Evolutionary conservation across 2,797 vertebrate genomes (phyloP).

Genomic region (Parotocinclus haroldoi): DNA sequence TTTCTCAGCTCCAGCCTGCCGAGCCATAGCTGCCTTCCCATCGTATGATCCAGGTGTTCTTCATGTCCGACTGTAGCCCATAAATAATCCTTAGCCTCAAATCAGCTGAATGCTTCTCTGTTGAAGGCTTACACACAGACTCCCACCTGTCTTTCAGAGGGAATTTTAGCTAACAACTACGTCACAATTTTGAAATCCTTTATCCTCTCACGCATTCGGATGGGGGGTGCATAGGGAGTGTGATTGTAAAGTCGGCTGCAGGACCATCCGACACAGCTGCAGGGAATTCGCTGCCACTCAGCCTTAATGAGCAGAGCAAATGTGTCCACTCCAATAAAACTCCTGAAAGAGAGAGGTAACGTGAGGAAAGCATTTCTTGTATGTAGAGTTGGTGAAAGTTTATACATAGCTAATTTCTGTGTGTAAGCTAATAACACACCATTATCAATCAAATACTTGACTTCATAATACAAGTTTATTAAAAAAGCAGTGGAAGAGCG

Average conservation of each 20-base stretch:
- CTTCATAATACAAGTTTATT: too few species aligned
- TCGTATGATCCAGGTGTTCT: conserved; percentile 21
- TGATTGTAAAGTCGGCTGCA: background rate
- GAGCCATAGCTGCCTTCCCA: background rate
- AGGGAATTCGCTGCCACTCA: conserved; percentile 47
- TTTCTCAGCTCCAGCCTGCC: conserved; percentile 1
- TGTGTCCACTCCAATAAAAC: conserved; percentile 52
- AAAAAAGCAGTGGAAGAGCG: too few species aligned
- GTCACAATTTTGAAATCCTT: conserved; percentile 11
- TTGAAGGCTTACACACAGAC: background rate
- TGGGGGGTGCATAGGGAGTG: background rate
- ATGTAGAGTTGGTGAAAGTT: too few species aligned
- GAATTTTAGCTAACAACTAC: conserved; percentile 19
- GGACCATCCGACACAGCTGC: conserved; percentile 29
- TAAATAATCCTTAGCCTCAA: conserved; percentile 15
- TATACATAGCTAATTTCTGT: too few species aligned
- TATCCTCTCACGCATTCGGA: conserved; percentile 20
- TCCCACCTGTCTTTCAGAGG: conserved; percentile 18
- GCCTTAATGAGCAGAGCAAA: conserved; percentile 55
- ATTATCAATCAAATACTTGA: too few species aligned
- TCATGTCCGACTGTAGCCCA: conserved; percentile 10
- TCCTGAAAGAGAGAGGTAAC: conserved; percentile 14
- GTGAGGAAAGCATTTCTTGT: too few species aligned
- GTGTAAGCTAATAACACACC: too few species aligned
- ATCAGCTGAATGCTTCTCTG: conserved; percentile 20